These are phyloP conservation scores for Hydrophis major DNA, from an alignment of 2,797 vertebrate genomes.

Conservation along the genomic window DNA sequence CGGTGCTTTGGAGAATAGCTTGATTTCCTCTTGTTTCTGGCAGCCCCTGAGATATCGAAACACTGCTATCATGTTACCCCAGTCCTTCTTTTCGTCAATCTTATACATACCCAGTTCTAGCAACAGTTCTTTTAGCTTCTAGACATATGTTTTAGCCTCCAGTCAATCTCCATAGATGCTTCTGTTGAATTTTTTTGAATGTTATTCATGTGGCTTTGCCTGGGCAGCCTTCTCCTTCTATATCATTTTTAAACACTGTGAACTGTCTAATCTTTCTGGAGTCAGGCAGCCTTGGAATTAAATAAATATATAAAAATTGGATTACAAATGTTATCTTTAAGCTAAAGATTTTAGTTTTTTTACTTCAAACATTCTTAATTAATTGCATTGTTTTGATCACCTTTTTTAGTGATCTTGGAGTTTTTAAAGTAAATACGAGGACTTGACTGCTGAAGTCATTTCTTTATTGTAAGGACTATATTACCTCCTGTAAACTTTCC, in stretches of 20 bases:
- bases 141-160: no score
- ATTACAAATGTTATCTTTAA: neutral
- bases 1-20: no score
- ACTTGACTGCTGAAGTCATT: neutral
- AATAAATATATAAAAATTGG: neutral
- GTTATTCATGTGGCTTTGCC: neutral
- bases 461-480: neutral
- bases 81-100: no score
- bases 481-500: neutral
- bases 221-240: neutral
- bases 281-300: neutral
- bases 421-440: neutral
- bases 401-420: neutral
- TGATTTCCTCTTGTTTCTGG: no score
- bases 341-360: neutral
- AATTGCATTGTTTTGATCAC: neutral
- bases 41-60: no score
- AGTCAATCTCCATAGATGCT: neutral
- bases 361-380: slow-evolving; percentile 4
- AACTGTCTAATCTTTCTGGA: neutral
- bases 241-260: neutral
- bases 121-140: no score
- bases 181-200: neutral
- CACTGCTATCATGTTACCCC: no score
- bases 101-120: no score